These are phyloP conservation scores for Trachurus trachurus DNA, from an alignment of 2,797 vertebrate species.

Conservation along the genomic window DNA sequence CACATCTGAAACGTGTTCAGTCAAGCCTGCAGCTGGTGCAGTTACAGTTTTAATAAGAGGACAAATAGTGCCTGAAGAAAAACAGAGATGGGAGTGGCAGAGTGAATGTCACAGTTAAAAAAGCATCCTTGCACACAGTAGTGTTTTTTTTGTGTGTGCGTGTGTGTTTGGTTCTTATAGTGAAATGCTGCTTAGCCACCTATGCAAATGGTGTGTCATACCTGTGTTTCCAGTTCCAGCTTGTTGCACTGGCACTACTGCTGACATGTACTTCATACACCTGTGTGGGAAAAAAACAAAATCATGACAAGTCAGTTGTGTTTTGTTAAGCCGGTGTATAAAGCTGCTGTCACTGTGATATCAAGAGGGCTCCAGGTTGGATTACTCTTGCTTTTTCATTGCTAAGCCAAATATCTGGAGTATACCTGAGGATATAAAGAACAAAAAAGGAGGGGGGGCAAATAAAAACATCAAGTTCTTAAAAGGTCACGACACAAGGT, in stretches of 20 bases:
- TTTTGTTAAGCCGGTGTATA: conserved; percentile 61
- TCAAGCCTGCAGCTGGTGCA: conserved; percentile 55
- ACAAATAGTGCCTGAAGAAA: conserved; percentile 68
- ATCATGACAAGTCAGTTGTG: conserved; percentile 57
- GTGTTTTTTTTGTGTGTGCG: not conserved
- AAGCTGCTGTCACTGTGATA: conserved; percentile 61
- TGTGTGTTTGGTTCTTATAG: not conserved
- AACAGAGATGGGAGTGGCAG: conserved; percentile 61
- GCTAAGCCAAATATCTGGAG: conserved; percentile 39
- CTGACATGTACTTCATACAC: conserved; percentile 34
- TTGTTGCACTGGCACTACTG: conserved; percentile 50
- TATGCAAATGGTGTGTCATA: conserved; percentile 58
- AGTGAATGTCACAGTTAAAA: conserved; percentile 58
- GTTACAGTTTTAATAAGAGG: conserved; percentile 56
- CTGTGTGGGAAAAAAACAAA: conserved; percentile 46
- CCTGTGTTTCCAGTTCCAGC: conserved; percentile 75
- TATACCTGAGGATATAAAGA: conserved; percentile 50
- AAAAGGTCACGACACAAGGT: conserved; percentile 30
- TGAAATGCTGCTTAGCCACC: conserved; percentile 26
- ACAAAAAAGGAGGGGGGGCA: conserved; percentile 7
- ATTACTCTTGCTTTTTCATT: conserved; percentile 53
- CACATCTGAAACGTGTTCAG: conserved; percentile 55
- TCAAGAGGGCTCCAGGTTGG: conserved; percentile 41
- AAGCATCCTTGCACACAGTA: conserved; percentile 31
- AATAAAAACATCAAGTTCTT: conserved; percentile 38